Conservation (phyloP, 2,888 invertebrate species). For the Cheilosia scutellata region DNA sequence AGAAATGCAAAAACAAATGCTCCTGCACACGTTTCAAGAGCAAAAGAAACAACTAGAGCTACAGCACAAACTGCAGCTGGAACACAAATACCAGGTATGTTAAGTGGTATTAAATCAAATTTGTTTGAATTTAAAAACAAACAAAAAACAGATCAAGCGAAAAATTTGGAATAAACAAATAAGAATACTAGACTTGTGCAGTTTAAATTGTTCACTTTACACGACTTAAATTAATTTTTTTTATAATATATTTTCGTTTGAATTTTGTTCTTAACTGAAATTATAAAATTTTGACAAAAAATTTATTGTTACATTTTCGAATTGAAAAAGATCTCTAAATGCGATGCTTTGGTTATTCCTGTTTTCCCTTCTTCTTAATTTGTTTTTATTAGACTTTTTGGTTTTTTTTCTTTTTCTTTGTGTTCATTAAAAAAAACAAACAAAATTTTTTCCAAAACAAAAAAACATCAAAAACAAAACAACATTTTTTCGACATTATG, state of each 20-base stretch:
- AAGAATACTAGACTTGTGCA: not conserved
- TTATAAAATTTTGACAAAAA: not conserved
- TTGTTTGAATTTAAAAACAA: not conserved
- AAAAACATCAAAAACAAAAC: constrained; percentile 46
- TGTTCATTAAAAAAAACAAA: constrained; percentile 39
- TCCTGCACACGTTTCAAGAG: constrained; percentile 95
- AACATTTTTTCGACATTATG: constrained; percentile 80
- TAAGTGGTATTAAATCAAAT: not conserved
- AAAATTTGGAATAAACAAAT: constrained; percentile 50
- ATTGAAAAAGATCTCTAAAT: not conserved
- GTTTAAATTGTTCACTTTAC: not conserved
- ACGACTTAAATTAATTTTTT: constrained; percentile 12
- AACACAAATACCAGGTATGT: constrained; percentile 93
- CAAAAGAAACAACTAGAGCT: constrained; percentile 95
- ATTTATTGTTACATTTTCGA: not conserved
- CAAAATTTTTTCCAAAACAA: constrained; percentile 73
- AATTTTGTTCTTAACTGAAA: constrained; percentile 11
- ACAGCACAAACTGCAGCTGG: constrained; percentile 95
- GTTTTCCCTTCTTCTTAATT: constrained; percentile 50
- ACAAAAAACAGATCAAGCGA: constrained; percentile 49
- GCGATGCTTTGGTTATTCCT: constrained; percentile 26
- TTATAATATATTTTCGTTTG: not conserved
- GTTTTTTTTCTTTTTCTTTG: constrained; percentile 43
- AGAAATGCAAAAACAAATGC: constrained; percentile 95
- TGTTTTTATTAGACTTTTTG: constrained; percentile 54